Percentiles rank a stretch among this genome's conserved stretches.
These are phyloP conservation scores for Decapterus maruadsi DNA, from an alignment of 2,797 vertebrate species.

Conservation along the genomic window DNA sequence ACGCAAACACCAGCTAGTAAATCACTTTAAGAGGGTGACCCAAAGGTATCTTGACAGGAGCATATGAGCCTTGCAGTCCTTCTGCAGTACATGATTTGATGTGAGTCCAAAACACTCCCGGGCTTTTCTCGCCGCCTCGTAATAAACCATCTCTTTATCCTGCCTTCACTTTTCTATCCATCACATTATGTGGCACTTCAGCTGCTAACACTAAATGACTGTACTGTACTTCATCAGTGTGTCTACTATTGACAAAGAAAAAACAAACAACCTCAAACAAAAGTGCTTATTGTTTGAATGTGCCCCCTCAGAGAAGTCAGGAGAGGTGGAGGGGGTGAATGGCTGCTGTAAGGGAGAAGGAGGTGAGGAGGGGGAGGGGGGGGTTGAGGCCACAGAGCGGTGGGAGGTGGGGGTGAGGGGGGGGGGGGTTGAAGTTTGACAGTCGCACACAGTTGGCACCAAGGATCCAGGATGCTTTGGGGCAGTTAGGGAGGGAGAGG, in stretches of 20 bases:
- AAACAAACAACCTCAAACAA: conserved; percentile 47
- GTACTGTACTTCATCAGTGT: conserved; percentile 1
- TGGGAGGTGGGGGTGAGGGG: conserved; percentile 32
- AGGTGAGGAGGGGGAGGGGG: conserved; percentile 17
- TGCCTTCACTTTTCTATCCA: conserved; percentile 44
- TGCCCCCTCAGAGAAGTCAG: conserved; percentile 65
- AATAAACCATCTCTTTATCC: conserved; percentile 66
- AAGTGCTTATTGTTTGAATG: conserved; percentile 52
- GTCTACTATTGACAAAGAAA: conserved; percentile 46
- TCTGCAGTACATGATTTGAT: conserved; percentile 64
- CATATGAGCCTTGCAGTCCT: conserved; percentile 71
- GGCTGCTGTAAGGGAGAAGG: conserved; percentile 20
- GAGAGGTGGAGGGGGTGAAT: conserved; percentile 26
- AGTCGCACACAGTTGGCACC: conserved; percentile 87
- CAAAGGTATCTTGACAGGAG: conserved; percentile 67
- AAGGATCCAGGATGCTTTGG: conserved; percentile 79
- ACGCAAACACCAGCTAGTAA: conserved; percentile 38
- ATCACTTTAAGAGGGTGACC: conserved; percentile 72
- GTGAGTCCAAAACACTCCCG: conserved; percentile 64
- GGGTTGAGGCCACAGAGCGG: conserved; percentile 19
- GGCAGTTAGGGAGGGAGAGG: conserved; percentile 67
- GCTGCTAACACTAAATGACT: conserved; percentile 27
- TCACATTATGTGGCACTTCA: conserved; percentile 41
- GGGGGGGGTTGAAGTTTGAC: conserved; percentile 77
- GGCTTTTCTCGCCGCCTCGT: conserved; percentile 56